A percentile compares a stretch with the other conserved stretches of the same genome.
These are phyloP conservation scores for Triplophysa bombifrons DNA, from an alignment of 2,797 vertebrate genomes.

Conservation along the genomic window DNA sequence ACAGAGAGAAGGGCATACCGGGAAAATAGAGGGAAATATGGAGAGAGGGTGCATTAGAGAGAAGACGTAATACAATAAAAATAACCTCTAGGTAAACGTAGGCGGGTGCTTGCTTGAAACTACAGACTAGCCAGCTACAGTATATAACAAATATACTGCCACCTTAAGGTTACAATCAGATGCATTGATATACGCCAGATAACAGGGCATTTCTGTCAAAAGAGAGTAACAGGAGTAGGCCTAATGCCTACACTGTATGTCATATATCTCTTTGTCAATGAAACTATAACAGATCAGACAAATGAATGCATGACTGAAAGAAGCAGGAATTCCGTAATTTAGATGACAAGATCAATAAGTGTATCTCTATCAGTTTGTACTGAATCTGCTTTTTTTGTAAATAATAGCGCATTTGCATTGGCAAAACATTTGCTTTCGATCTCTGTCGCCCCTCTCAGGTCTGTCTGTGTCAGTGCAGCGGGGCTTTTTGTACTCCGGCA, in stretches of 20 bases:
- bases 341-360: background rate
- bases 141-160: conserved; percentile 31
- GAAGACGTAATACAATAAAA: background rate
- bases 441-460: conserved; percentile 61
- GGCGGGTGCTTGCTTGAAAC: background rate
- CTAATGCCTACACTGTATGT: too few species aligned
- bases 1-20: background rate
- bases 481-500: conserved; percentile 69
- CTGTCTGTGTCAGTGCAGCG: conserved; percentile 72
- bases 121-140: background rate
- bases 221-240: background rate
- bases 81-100: conserved; percentile 5
- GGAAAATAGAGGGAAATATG: background rate
- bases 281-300: background rate
- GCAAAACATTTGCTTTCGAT: background rate
- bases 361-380: background rate
- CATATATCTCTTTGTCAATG: background rate
- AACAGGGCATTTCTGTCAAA: background rate
- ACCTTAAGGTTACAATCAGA: conserved; percentile 25
- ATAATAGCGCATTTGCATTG: too few species aligned
- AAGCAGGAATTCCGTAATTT: background rate
- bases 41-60: background rate
- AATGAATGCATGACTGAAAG: background rate
- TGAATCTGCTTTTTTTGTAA: background rate
- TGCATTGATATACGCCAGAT: background rate